Base-by-base conservation (phyloP, 1,140 invertebrate genomes). In the Drosophila insularis region DNA sequence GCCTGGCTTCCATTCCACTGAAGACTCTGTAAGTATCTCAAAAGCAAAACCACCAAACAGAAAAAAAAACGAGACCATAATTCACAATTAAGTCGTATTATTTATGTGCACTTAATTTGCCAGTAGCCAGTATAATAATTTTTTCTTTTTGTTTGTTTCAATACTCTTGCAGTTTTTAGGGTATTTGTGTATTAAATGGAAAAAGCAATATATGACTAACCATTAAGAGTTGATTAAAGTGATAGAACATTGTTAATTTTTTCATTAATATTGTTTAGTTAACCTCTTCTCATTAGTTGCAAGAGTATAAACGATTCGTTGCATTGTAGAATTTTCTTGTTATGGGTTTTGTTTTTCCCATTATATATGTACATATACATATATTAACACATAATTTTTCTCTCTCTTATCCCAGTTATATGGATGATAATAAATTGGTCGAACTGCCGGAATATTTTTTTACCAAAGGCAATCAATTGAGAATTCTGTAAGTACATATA, bases 391-490 rank as follows among this genome's bases (percentile, higher is more conserved):
- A 50, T 67, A 17, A 50, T 21, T 71, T 79, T 27, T 27, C 0
- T 74, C 81, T 8, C 31, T 55, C 64, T 62, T 56, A 35, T 32
- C 39, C 54, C 21, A 74, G 92, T 68, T 90, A 92, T 78, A 81
- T 92, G 84, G 92, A 92, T 78, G 90, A 92, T 74, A 92, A 92
- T 90, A 82, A 85, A 78, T 79, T 92, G 61, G 64, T 64, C 39
- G 71, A 70, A 66, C 71, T 92, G 60, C 76, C 89, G 43, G 78
- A 82, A 58, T 73, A 87, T 68, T 75, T 92, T 58, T 92, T 92
- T 75, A 59, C 84, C 37, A 66, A 68, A n/a, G 79, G 85, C 72
- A 92, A 92, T 79, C 69, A 90, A 68, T 84, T 92, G 68, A 78
- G 73, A 77, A 85, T 87, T 63, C 74, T 92, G 92, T 92, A 81